Evolutionary conservation across 1,140 invertebrate species (phyloP).

Genomic region (Parapsyche elsis): DNA sequence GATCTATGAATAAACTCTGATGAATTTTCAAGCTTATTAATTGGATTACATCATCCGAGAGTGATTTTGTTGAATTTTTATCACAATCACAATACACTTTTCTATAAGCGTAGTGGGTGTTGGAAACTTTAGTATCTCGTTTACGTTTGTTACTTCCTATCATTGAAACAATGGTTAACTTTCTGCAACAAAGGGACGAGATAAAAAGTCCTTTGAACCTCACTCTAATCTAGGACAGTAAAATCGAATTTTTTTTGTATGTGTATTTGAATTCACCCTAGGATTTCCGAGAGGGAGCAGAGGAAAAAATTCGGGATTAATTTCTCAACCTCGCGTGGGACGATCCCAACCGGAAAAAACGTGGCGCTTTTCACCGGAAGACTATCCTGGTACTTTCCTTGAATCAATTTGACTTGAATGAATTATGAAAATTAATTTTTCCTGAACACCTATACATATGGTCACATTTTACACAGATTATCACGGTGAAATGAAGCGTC

Average conservation of each 20-base stretch:
- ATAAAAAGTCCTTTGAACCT: constrained; percentile 28
- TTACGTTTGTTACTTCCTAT: constrained; percentile 26
- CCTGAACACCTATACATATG: background rate
- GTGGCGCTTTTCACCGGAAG: constrained; percentile 61
- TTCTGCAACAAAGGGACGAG: background rate
- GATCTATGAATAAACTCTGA: too few species aligned
- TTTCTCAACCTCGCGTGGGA: constrained; percentile 68
- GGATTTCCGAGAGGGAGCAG: constrained; percentile 59
- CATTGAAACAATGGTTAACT: constrained; percentile 24
- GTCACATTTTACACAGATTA: constrained; percentile 56
- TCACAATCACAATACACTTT: background rate
- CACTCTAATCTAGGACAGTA: background rate
- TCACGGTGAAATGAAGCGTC: constrained; percentile 61
- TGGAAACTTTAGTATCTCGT: constrained; percentile 22
- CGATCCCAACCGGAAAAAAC: constrained; percentile 62
- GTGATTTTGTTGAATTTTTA: background rate
- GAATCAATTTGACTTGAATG: background rate
- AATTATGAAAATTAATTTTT: too few species aligned
- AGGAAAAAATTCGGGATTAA: constrained; percentile 66
- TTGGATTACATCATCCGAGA: too few species aligned
- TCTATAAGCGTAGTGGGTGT: background rate
- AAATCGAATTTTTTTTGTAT: background rate
- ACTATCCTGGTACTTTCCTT: constrained; percentile 30
- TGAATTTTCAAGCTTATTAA: too few species aligned
- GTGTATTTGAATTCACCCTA: background rate